phyloP scores from a whole-genome alignment of 1,140 invertebrate genomes.

The Polypedilum pembai region DNA sequence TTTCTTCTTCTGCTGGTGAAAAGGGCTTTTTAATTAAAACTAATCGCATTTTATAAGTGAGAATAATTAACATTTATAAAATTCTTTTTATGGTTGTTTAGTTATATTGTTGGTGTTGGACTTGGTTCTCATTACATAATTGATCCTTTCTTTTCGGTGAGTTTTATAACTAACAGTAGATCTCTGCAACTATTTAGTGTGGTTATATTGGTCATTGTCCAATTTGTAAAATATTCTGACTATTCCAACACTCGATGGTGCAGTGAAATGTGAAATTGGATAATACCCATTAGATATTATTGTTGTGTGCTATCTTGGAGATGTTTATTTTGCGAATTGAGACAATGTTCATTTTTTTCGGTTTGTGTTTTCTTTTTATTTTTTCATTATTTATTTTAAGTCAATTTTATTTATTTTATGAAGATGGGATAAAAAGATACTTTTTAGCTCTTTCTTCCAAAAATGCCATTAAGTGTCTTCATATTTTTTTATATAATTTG shows the following conservation, averaged over 20 bases:
- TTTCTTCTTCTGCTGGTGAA: too few relatives aligned
- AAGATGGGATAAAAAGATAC: too few relatives aligned
- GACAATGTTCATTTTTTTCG: too few relatives aligned
- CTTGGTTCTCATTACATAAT: background rate
- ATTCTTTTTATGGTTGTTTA: background rate
- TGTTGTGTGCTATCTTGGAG: background rate
- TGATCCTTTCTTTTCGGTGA: background rate
- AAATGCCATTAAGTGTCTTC: background rate
- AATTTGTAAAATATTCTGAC: too few relatives aligned
- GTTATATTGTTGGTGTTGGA: background rate
- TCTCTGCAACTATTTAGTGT: background rate
- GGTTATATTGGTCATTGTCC: too few relatives aligned
- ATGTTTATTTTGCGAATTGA: background rate
- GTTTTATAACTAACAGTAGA: background rate
- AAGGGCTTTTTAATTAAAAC: background rate
- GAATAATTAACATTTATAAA: conserved; percentile 12
- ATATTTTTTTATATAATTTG: background rate
- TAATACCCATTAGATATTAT: background rate
- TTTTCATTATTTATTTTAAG: too few relatives aligned
- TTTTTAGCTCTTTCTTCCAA: background rate
- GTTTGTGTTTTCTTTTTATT: too few relatives aligned
- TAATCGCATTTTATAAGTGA: conserved; percentile 12
- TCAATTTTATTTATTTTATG: too few relatives aligned
- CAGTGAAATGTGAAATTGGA: conserved; percentile 12
- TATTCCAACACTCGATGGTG: background rate